Base-by-base conservation (phyloP, 2,888 invertebrate genomes). In the Andrena flavipes region DNA sequence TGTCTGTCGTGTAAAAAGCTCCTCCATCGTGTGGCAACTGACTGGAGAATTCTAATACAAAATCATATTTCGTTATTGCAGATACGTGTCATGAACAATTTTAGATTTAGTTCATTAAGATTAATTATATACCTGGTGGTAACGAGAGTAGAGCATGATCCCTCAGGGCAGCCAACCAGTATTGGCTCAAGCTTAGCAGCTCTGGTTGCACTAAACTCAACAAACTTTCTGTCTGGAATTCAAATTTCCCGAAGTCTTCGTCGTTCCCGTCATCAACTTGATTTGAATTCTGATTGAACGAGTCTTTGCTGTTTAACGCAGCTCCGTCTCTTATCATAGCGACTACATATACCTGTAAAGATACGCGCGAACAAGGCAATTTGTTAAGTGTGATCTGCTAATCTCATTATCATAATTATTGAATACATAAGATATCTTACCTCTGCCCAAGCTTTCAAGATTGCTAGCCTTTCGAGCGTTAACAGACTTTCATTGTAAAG, bases 381-480 rank as follows among this genome's bases (percentile, higher is more conserved):
- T 65, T 35, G 63, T 48, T 62, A 29, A 29, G 51, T 26, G 69
- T 60, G 49, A 54, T 29, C 64, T 16, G 51, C 1, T 6, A 51
- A 35, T 48, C 20, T 49, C 13, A 64, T 42, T 64, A 29, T 30
- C 5, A 26, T 16, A 20, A 23, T 54, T 42, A 1, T 56, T 60
- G 67, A 16, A 29, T 7, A 49, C n/a, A 51, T 60, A 23, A 13
- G 42, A 13, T 60, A 10, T 56, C 29, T 90, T 91, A 96, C 96
- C 95, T 99, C 99, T 3, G 99, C 99, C 99, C 99, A 99, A 0
- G 99, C 99, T 94, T 99, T 98, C 64, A 99, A 94, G 88, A 99
- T 99, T 8, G 99, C 98, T 64, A 99, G 94, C 93, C 99, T 98
- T 93, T 99, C 99, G 86, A 99, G 95, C 2, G 99, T 99, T 20